Conservation (phyloP, 2,888 invertebrate genomes). For the Dromius quadrimaculatus region DNA sequence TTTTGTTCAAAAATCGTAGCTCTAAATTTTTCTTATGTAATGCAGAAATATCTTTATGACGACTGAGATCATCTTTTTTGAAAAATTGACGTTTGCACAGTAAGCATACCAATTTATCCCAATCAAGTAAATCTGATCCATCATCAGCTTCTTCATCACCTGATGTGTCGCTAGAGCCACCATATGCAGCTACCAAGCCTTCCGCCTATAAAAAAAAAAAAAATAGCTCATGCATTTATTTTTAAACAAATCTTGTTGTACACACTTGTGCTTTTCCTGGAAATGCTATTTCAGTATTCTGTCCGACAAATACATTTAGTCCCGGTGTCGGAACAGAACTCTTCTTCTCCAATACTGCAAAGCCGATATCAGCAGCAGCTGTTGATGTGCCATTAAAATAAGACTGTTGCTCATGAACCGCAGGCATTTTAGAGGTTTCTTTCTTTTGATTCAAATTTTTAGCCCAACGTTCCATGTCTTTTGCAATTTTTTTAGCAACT, state of each 20-base stretch:
- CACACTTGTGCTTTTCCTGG: constrained; percentile 23
- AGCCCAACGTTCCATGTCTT: constrained; percentile 96
- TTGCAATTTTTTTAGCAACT: constrained; percentile 97
- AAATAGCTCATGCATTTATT: not conserved
- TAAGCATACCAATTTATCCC: constrained; percentile 90
- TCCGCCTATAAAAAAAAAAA: constrained; percentile 32
- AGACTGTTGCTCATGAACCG: constrained; percentile 55
- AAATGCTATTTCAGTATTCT: constrained; percentile 40
- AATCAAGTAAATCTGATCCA: constrained; percentile 86
- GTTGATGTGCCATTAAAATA: constrained; percentile 67
- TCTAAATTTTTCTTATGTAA: constrained; percentile 92
- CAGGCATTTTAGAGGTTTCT: constrained; percentile 69
- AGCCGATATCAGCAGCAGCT: constrained; percentile 93
- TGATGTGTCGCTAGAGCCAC: constrained; percentile 77
- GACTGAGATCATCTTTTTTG: constrained; percentile 86
- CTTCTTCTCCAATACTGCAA: constrained; percentile 89
- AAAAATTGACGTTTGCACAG: constrained; percentile 96
- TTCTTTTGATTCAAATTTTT: constrained; percentile 97
- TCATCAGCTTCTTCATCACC: constrained; percentile 72
- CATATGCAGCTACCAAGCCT: constrained; percentile 80
- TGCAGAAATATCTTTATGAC: constrained; percentile 94
- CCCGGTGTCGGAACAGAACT: constrained; percentile 59
- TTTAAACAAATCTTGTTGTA: not conserved
- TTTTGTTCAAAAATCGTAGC: constrained; percentile 59
- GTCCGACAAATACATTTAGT: constrained; percentile 30